Percentiles rank a stretch among this genome's conserved stretches.
Conservation (phyloP, 1,140 invertebrate genomes). For the Procambarus virginalis region DNA sequence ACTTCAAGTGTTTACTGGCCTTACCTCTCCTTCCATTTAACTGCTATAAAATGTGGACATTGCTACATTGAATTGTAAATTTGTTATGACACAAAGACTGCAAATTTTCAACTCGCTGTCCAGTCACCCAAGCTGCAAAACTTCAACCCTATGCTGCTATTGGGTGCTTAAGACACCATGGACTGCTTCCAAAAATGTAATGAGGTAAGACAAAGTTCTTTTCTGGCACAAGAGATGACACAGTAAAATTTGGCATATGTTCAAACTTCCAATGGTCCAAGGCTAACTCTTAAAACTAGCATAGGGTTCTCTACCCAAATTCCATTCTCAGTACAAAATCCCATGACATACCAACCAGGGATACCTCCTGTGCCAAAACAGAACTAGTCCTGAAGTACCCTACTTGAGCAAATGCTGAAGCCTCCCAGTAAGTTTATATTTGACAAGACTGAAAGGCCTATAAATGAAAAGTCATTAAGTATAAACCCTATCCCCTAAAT, state of each 20-base stretch:
- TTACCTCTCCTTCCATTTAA: background rate
- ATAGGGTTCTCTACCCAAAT: conserved; percentile 1
- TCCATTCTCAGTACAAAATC: background rate
- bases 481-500: conserved; percentile 26
- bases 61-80: background rate
- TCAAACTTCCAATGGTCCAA: background rate
- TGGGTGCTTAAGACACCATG: conserved; percentile 14
- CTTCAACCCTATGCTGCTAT: conserved; percentile 21
- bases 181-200: conserved; percentile 27
- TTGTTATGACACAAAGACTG: background rate
- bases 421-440: conserved; percentile 41
- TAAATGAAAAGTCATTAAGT: conserved; percentile 30
- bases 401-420: conserved; percentile 64
- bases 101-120: background rate
- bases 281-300: background rate
- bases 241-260: conserved; percentile 21
- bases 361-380: conserved; percentile 38
- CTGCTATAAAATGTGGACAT: background rate
- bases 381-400: conserved; percentile 56
- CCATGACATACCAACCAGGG: background rate
- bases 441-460: conserved; percentile 34
- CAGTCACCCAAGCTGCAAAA: background rate
- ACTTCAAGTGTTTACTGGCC: background rate
- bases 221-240: conserved; percentile 25
- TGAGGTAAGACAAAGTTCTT: conserved; percentile 34